phyloP scores from a whole-genome alignment of 2,888 invertebrate species.

The Andrena dorsata region DNA sequence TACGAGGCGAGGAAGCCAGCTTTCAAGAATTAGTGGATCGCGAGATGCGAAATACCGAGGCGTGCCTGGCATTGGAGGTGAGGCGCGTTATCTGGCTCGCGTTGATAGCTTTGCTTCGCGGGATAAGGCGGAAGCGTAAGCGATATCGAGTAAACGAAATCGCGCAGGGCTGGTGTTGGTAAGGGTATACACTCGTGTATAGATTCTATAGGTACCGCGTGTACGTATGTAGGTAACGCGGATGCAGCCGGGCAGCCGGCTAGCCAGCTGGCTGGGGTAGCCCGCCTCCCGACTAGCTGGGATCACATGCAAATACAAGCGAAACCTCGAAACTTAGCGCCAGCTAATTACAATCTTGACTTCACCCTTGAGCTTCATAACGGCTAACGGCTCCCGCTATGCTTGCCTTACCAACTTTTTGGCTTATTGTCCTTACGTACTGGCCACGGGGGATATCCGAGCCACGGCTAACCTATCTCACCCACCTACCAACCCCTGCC shows the following conservation, averaged over 20 bases:
- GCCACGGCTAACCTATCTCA: conserved; percentile 69
- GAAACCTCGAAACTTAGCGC: conserved; percentile 82
- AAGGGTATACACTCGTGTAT: background rate
- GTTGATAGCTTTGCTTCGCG: conserved; percentile 7
- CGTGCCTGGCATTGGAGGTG: conserved; percentile 78
- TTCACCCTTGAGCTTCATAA: conserved; percentile 84
- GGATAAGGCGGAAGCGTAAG: conserved; percentile 9
- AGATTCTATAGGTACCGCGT: background rate
- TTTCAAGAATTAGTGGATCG: conserved; percentile 61
- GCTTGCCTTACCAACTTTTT: conserved; percentile 81
- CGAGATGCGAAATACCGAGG: conserved; percentile 81
- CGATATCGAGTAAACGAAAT: conserved; percentile 56
- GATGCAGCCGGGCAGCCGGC: conserved; percentile 46
- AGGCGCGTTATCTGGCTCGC: conserved; percentile 22
- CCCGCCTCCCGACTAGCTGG: conserved; percentile 30
- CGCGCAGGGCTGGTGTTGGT: background rate
- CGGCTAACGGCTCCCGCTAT: conserved; percentile 77
- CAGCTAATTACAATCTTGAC: conserved; percentile 84
- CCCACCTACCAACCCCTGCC: conserved; percentile 21
- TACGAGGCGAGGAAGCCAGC: conserved; percentile 8
- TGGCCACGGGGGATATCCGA: conserved; percentile 81
- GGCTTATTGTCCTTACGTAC: conserved; percentile 83
- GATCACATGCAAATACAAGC: conserved; percentile 80
- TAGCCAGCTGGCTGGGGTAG: conserved; percentile 16
- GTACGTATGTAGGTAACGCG: background rate